These are phyloP conservation scores for Pseudopodoces humilis DNA, from an alignment of 2,113 vertebrate genomes.

Conservation along the genomic window DNA sequence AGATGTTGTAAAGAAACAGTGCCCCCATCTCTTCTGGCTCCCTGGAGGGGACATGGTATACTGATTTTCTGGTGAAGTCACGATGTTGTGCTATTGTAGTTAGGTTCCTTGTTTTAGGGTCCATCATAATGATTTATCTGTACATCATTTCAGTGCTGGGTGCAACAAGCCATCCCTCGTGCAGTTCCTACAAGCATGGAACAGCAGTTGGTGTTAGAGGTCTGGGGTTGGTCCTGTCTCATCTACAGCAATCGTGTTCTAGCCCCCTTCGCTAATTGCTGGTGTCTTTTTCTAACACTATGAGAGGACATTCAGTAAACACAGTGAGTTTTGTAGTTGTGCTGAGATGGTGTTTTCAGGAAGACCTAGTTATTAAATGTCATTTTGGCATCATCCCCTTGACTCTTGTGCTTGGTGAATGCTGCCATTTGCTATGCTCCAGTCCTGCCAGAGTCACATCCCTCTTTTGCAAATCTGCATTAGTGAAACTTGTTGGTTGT, in stretches of 20 bases:
- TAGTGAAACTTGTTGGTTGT: neutral
- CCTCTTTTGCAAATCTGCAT: neutral
- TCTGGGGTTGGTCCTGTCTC: neutral
- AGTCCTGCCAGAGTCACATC: neutral
- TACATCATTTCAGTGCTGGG: neutral
- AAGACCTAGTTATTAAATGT: neutral
- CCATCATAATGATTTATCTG: neutral
- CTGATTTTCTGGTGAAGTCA: neutral
- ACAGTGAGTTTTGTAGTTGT: accelerated
- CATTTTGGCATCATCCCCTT: neutral
- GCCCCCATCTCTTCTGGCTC: neutral
- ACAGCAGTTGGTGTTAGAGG: neutral
- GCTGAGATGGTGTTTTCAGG: neutral
- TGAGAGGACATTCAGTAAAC: neutral
- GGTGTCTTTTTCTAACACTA: neutral
- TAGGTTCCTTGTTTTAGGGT: neutral
- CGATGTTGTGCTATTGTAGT: neutral
- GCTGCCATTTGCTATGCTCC: neutral
- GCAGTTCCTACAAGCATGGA: neutral
- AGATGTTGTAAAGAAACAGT: neutral
- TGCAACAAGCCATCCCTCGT: neutral
- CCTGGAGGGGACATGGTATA: accelerated
- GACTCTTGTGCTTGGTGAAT: accelerated
- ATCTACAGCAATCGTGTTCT: neutral
- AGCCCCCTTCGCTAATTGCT: neutral